Conservation (phyloP, 2,113 vertebrate genomes). For the Anas platyrhynchos region DNA sequence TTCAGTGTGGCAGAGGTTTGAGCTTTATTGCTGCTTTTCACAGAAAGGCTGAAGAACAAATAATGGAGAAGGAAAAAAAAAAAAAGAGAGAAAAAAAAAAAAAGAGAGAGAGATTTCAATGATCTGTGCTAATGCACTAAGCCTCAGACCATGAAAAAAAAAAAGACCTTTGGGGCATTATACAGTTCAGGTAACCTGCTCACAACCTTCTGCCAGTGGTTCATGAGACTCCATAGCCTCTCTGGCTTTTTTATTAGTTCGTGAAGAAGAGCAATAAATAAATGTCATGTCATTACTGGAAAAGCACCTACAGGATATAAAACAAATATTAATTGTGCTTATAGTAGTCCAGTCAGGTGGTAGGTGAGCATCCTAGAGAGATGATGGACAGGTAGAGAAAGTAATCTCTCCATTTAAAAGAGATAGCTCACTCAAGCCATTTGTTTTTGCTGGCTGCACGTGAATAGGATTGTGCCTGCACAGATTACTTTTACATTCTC, state of each 20-base stretch:
- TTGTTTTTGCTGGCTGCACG: slow-evolving; percentile 57
- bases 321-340: slow-evolving; percentile 50
- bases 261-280: slow-evolving; percentile 35
- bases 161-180: background rate
- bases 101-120: background rate
- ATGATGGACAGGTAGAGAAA: slow-evolving; percentile 51
- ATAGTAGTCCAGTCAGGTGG: background rate
- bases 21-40: slow-evolving; percentile 35
- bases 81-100: background rate
- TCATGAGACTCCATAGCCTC: background rate
- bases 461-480: slow-evolving; percentile 42
- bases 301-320: background rate
- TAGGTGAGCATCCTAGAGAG: background rate
- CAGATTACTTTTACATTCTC: slow-evolving; percentile 42
- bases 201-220: background rate
- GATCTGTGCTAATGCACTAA: background rate
- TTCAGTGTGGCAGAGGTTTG: slow-evolving; percentile 29
- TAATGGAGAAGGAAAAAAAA: background rate
- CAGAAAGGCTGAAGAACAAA: slow-evolving; percentile 14
- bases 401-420: background rate
- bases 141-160: background rate
- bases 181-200: background rate
- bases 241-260: slow-evolving; percentile 13
- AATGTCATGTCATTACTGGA: background rate
- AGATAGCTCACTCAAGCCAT: background rate